phyloP scores from a whole-genome alignment of 2,888 invertebrate species.

The Pseudococcus viburni region DNA sequence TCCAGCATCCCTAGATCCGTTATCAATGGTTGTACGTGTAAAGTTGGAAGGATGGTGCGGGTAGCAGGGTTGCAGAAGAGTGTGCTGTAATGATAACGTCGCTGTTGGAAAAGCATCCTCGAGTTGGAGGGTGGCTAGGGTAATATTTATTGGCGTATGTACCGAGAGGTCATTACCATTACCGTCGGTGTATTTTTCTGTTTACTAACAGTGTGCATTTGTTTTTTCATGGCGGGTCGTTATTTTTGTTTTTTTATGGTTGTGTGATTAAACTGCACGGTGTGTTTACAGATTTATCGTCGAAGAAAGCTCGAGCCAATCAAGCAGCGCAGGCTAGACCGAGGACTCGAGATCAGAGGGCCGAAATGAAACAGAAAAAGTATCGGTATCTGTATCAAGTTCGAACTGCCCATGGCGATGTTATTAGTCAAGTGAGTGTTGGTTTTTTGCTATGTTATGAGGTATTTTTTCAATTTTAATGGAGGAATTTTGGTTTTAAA shows the following conservation, averaged over 20 bases:
- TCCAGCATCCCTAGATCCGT: neutral
- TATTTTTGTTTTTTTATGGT: neutral
- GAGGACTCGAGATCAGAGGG: conserved; percentile 82
- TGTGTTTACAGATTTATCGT: conserved; percentile 43
- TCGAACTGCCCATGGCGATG: conserved; percentile 89
- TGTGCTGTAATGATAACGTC: neutral
- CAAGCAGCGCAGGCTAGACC: conserved; percentile 68
- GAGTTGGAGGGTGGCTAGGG: neutral
- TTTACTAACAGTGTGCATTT: neutral
- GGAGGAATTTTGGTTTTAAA: no score
- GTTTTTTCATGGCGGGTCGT: neutral
- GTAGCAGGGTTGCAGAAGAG: neutral
- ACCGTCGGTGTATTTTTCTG: neutral
- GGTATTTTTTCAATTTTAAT: no score
- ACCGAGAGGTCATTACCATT: neutral
- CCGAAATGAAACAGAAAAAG: conserved; percentile 86
- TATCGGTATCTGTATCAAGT: conserved; percentile 92
- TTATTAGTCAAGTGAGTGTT: conserved; percentile 83
- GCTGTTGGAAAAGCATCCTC: neutral
- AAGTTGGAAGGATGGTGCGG: neutral
- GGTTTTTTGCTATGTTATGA: neutral
- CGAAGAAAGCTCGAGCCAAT: conserved; percentile 70
- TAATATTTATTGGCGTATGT: neutral
- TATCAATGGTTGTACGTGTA: neutral
- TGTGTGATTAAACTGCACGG: neutral